Conservation (phyloP, 1,140 invertebrate species). For the Bactericera cockerelli region DNA sequence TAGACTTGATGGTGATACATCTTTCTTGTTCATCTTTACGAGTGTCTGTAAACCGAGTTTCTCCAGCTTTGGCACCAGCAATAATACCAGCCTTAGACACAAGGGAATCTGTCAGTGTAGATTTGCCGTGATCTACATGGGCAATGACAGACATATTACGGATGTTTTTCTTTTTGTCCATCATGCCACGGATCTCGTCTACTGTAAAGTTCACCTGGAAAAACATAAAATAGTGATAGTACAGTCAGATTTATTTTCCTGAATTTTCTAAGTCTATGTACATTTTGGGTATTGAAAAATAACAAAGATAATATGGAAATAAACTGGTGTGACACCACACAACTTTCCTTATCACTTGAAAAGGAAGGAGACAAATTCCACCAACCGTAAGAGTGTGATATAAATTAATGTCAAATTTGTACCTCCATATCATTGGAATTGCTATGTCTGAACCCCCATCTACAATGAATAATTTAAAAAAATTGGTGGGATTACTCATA, state of each 20-base stretch:
- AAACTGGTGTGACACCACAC: too few relatives aligned
- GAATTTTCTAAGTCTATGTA: too few relatives aligned
- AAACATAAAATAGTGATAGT: conserved; percentile 23
- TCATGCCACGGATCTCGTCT: conserved; percentile 97
- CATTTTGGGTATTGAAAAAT: background rate
- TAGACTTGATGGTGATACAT: conserved; percentile 99
- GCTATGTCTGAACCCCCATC: too few relatives aligned
- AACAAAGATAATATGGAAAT: background rate
- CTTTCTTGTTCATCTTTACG: conserved; percentile 98
- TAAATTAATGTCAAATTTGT: too few relatives aligned
- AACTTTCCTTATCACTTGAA: too few relatives aligned
- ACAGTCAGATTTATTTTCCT: background rate
- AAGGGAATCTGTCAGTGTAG: conserved; percentile 96
- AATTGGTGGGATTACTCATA: too few relatives aligned
- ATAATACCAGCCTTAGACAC: conserved; percentile 99
- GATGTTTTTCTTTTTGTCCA: conserved; percentile 99
- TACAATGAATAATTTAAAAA: too few relatives aligned
- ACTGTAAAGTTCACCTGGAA: conserved; percentile 98
- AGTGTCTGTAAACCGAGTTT: conserved; percentile 98
- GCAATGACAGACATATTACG: conserved; percentile 99
- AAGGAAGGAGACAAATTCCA: background rate
- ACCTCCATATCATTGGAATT: too few relatives aligned
- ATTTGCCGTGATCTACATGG: conserved; percentile 99
- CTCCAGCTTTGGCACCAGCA: conserved; percentile 93
- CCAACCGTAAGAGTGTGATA: background rate